phyloP scores from a whole-genome alignment of 2,888 invertebrate genomes.

The Hyposoter didymator region DNA sequence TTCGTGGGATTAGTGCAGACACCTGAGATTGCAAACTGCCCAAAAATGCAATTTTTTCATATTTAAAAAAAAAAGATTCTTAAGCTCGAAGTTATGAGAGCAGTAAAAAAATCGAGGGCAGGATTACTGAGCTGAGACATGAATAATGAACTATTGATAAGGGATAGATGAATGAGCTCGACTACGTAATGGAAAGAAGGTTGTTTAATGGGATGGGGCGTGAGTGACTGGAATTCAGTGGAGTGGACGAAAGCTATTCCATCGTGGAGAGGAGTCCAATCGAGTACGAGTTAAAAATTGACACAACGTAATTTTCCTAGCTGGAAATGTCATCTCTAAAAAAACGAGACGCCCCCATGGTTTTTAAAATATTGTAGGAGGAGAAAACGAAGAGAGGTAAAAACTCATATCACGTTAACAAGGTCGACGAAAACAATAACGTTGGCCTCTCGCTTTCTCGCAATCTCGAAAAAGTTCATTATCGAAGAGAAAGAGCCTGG shows the following conservation, averaged over 20 bases:
- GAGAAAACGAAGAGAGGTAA: not conserved
- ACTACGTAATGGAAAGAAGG: slow-evolving; percentile 25
- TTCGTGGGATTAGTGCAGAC: no score
- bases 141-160: not conserved
- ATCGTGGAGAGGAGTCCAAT: slow-evolving; percentile 53
- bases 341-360: slow-evolving; percentile 23
- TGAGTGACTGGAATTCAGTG: not conserved
- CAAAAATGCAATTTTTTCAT: not conserved
- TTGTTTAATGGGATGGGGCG: slow-evolving; percentile 26
- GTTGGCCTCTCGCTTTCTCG: not conserved
- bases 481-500: slow-evolving; percentile 16
- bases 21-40: no score
- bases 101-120: not conserved
- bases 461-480: slow-evolving; percentile 48
- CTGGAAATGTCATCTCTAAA: slow-evolving; percentile 25
- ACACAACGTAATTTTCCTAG: slow-evolving; percentile 32
- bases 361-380: not conserved
- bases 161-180: slow-evolving; percentile 1
- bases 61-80: not conserved
- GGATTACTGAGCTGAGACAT: not conserved
- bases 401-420: not conserved
- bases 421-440: slow-evolving; percentile 5
- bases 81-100: not conserved
- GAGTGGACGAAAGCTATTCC: slow-evolving; percentile 34
- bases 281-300: slow-evolving; percentile 54